Evolutionary conservation across 2,113 vertebrate species (phyloP).

Genomic region (Odontophorus gujanensis): DNA sequence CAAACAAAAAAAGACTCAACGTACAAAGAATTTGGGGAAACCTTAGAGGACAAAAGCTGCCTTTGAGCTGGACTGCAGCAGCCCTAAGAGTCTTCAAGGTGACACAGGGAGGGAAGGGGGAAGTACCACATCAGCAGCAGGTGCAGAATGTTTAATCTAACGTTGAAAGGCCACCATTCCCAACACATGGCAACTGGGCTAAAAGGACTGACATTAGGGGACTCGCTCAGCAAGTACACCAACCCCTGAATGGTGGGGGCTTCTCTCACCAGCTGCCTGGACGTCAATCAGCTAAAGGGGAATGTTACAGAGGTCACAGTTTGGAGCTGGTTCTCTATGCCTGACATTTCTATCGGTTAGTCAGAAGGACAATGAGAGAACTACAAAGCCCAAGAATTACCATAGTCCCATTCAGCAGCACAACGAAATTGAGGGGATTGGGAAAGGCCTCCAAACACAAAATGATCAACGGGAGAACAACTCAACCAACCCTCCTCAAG

Average conservation of each 20-base stretch:
- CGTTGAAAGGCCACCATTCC: conserved; percentile 26
- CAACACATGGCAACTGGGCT: conserved; percentile 52
- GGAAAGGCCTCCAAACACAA: conserved; percentile 46
- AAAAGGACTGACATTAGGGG: conserved; percentile 56
- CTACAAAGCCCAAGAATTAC: conserved; percentile 61
- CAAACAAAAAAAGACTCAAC: neutral
- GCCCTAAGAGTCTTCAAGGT: conserved; percentile 24
- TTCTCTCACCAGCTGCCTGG: conserved; percentile 60
- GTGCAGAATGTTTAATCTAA: conserved; percentile 56
- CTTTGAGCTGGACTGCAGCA: neutral
- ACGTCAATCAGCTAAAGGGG: conserved; percentile 56
- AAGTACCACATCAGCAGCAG: neutral
- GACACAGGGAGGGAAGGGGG: neutral
- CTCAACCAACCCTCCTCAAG: conserved; percentile 30
- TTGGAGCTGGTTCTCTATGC: conserved; percentile 54
- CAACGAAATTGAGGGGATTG: conserved; percentile 53
- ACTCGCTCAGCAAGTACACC: conserved; percentile 39
- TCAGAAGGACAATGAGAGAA: conserved; percentile 56
- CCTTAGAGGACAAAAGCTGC: neutral
- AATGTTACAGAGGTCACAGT: conserved; percentile 60
- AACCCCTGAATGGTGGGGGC: conserved; percentile 60
- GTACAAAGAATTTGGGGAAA: neutral
- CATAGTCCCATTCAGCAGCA: conserved; percentile 49
- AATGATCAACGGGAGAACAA: conserved; percentile 63
- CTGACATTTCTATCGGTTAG: conserved; percentile 66